These are phyloP conservation scores for Daboia siamensis DNA, from an alignment of 2,113 vertebrate species.

Conservation along the genomic window DNA sequence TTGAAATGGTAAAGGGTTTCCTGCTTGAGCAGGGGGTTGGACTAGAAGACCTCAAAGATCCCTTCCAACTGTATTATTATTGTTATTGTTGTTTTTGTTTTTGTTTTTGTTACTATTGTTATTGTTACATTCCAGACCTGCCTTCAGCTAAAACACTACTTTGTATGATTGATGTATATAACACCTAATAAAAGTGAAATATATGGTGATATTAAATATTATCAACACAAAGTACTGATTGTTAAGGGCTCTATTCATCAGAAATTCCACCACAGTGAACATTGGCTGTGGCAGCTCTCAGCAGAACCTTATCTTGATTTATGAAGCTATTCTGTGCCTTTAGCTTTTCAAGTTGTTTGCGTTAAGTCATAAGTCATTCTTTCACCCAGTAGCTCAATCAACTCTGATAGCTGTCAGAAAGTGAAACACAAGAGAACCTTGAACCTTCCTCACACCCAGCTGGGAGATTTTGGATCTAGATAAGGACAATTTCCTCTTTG, in stretches of 20 bases:
- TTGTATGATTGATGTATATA: not conserved
- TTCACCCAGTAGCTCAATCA: conserved; percentile 32
- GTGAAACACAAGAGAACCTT: conserved; percentile 13
- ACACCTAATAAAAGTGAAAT: conserved; percentile 1
- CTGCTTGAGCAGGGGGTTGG: too few species aligned
- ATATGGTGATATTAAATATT: conserved; percentile 2
- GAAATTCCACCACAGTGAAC: conserved; percentile 7
- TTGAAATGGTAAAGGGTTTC: too few species aligned
- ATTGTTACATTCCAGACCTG: too few species aligned
- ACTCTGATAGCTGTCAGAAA: conserved; percentile 27
- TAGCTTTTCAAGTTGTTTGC: conserved; percentile 17
- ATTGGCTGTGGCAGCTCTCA: conserved; percentile 11
- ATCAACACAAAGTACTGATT: conserved; percentile 9
- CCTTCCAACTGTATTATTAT: too few species aligned
- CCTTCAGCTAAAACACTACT: not conserved
- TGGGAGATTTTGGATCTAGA: conserved; percentile 18
- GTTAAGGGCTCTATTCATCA: conserved; percentile 20
- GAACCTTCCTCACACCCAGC: conserved; percentile 17
- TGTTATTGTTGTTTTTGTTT: too few species aligned
- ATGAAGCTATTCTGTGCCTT: conserved; percentile 31
- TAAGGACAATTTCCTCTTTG: not conserved
- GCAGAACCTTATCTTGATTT: conserved; percentile 31
- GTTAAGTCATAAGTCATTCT: conserved; percentile 29
- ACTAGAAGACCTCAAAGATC: too few species aligned
- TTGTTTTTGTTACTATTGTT: too few species aligned